Conservation (phyloP, 2,888 invertebrate species). For the Dynastes grantii region DNA sequence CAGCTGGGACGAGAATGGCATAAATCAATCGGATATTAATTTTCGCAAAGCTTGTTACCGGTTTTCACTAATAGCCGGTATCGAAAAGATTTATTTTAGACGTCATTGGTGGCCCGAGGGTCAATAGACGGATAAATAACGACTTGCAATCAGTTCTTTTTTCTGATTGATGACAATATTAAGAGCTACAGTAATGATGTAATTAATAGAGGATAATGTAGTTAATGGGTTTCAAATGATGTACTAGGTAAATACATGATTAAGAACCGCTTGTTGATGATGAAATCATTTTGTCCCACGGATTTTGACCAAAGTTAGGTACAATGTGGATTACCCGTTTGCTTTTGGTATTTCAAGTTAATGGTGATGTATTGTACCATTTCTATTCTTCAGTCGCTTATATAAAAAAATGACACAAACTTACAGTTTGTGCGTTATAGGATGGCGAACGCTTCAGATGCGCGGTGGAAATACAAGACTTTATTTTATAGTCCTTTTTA, state of each 20-base stretch:
- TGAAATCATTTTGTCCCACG: background rate
- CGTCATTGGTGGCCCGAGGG: background rate
- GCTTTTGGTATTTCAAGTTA: too few relatives aligned
- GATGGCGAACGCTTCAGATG: too few relatives aligned
- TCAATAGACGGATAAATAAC: constrained; percentile 34
- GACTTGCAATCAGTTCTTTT: background rate
- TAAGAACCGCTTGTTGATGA: background rate
- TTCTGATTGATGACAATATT: constrained; percentile 22
- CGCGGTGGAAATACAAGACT: too few relatives aligned
- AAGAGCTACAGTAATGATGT: background rate
- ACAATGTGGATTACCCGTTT: too few relatives aligned
- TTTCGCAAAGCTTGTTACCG: constrained; percentile 31
- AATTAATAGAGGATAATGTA: background rate
- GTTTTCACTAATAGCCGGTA: constrained; percentile 29
- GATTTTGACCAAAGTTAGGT: too few relatives aligned
- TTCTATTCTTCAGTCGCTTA: too few relatives aligned
- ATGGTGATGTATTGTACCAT: too few relatives aligned
- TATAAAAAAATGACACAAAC: too few relatives aligned
- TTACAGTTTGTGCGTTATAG: too few relatives aligned
- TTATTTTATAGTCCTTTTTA: too few relatives aligned
- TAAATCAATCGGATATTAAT: constrained; percentile 40
- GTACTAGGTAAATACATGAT: background rate
- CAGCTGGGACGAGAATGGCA: background rate
- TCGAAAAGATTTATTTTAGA: constrained; percentile 30
- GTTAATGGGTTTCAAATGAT: background rate